phyloP scores from a whole-genome alignment of 2,797 vertebrate species.

The Cynopterus sphinx region DNA sequence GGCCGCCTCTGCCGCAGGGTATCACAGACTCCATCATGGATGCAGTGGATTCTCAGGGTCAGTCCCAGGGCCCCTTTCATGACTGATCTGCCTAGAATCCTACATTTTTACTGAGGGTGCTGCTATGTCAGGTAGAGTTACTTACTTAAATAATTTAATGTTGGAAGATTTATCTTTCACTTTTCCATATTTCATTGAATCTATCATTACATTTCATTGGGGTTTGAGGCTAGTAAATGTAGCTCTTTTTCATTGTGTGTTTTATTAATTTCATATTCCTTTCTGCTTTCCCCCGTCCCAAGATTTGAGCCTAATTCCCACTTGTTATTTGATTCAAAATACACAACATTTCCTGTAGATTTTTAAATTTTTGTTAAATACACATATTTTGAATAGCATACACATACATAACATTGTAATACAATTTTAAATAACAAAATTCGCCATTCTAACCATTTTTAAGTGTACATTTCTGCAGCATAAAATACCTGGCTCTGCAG shows the following conservation, averaged over 20 bases:
- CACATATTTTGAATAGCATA: not conserved
- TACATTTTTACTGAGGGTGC: slow-evolving; percentile 55
- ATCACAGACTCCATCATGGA: rapidly evolving
- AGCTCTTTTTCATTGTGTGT: not conserved
- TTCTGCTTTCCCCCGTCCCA: not conserved
- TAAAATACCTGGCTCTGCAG: not conserved
- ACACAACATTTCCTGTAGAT: not conserved
- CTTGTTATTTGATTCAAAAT: not conserved
- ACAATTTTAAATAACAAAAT: not conserved
- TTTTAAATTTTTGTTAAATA: not conserved
- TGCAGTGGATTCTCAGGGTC: not conserved
- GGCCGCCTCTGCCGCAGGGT: not conserved
- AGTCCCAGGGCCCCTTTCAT: not conserved
- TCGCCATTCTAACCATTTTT: not conserved
- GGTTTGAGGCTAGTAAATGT: not conserved
- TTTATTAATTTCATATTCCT: not conserved
- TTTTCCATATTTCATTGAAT: slow-evolving; percentile 21
- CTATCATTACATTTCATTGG: not conserved
- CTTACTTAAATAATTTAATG: slow-evolving; percentile 52
- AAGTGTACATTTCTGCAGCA: not conserved
- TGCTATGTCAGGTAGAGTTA: slow-evolving; percentile 5
- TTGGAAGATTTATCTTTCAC: slow-evolving; percentile 53
- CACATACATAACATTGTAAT: not conserved
- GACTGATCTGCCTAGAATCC: not conserved
- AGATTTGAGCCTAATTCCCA: not conserved